Evolutionary conservation across 53 echinoderm and acorn worm genomes (phyloP).

Genomic region (Antedon mediterranea): DNA sequence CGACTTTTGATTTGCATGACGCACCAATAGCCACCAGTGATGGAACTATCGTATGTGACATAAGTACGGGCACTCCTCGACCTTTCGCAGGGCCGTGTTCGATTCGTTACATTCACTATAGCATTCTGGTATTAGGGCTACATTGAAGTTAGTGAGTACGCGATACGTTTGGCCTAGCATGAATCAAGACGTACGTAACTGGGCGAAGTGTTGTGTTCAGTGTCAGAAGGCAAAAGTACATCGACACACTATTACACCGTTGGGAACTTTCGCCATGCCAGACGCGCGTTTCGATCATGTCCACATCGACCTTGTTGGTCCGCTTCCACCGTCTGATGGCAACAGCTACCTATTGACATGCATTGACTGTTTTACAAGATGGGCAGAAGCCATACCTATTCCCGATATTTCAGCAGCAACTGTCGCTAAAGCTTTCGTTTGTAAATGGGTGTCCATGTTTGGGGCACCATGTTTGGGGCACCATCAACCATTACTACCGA

Average conservation of each 20-base stretch:
- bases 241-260: slow-evolving; percentile 30
- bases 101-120: slow-evolving; percentile 40
- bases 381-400: slow-evolving; percentile 44
- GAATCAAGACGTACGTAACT: slow-evolving; percentile 26
- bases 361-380: slow-evolving; percentile 32
- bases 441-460: slow-evolving; percentile 28
- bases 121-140: slow-evolving; percentile 38
- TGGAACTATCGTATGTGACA: slow-evolving; percentile 25
- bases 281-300: slow-evolving; percentile 34
- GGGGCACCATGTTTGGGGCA: slow-evolving; percentile 22
- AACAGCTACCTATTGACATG: slow-evolving; percentile 21
- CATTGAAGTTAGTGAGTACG: slow-evolving; percentile 16
- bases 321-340: slow-evolving; percentile 28
- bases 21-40: not conserved
- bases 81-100: slow-evolving; percentile 24
- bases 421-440: slow-evolving; percentile 27
- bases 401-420: slow-evolving; percentile 39
- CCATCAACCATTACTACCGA: slow-evolving; percentile 32
- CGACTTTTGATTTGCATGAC: too few species aligned
- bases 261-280: slow-evolving; percentile 16
- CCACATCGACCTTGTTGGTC: slow-evolving; percentile 35
- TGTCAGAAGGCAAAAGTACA: slow-evolving; percentile 38
- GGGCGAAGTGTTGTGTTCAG: slow-evolving; percentile 25
- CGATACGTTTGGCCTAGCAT: slow-evolving; percentile 40
- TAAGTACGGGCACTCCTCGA: slow-evolving; percentile 15